Evolutionary conservation across 2,888 invertebrate genomes (phyloP), one percentile per base, ranked within the genome.

Genomic region (Drosophila fungiperda): DNA sequence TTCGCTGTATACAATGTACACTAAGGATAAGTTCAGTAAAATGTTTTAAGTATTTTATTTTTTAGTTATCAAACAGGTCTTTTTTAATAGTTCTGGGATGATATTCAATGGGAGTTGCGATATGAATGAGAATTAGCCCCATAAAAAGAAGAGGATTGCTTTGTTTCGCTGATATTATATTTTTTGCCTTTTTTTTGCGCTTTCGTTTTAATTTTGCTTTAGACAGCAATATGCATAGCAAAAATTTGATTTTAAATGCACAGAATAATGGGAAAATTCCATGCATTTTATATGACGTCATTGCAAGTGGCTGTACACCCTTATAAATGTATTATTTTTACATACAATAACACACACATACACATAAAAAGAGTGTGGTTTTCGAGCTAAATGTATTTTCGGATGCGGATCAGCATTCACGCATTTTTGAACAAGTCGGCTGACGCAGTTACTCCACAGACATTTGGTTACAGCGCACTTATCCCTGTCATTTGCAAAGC

Each of bases 281-380:
- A 87, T 87, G 87, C 87, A 87, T 87, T 87, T 87, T 80, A 89
- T 87, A 87, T 90, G 70, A 82, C 61, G 76, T 83, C 64, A 54
- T 55, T 67, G 81, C 76, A 61, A 64, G 60, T 69, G 68, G 82
- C 82, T 49, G 70, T 63, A 65, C 59, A 23, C 52, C 52, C 54
- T 61, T 49, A 64, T 54, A 23, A 35, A 33, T 50, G 11, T 65
- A 23, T 15, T 33, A n/a, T 70, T 36, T 71, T 45, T 57, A 45
- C 29, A 15, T 9, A 20, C 20, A 45, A 45, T 11, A 11, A 5
- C 17, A 17, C 0, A 23, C 17, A 17, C 17, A 36, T 7, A 45
- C 61, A 48, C 35, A 59, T 38, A 23, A 23, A 38, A 9, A 42
- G 63, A 29, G 42, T 45, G 38, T 38, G 11, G 32, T 26, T 33